Percentiles rank a stretch among this genome's conserved stretches.
Conservation (phyloP, 2,888 invertebrate genomes). For the Orchesella flavescens region DNA sequence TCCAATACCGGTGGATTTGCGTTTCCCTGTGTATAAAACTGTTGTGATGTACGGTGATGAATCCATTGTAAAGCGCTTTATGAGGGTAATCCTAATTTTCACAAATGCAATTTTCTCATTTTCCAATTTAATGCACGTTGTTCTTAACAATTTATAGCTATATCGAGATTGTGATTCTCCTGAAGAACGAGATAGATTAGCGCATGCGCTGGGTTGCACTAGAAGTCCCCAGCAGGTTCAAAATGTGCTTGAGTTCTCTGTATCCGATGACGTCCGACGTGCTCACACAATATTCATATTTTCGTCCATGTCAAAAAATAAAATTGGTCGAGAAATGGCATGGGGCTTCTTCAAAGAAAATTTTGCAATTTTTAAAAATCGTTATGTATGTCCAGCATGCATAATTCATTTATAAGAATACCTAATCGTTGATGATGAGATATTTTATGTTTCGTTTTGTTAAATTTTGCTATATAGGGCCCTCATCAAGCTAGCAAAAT, state of each 20-base stretch:
- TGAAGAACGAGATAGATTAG: conserved; percentile 94
- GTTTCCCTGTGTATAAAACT: conserved; percentile 60
- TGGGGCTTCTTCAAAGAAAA: conserved; percentile 94
- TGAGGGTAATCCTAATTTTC: conserved; percentile 31
- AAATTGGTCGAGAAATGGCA: conserved; percentile 86
- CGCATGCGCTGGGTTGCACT: conserved; percentile 87
- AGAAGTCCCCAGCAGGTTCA: conserved; percentile 82
- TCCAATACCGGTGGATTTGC: conserved; percentile 61
- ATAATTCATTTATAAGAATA: too few species aligned
- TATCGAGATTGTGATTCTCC: conserved; percentile 90
- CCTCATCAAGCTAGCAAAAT: conserved; percentile 73
- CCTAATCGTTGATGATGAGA: too few species aligned
- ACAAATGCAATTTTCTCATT: neutral
- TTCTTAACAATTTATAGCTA: conserved; percentile 74
- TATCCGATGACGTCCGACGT: conserved; percentile 90
- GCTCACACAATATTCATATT: conserved; percentile 94
- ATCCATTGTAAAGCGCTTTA: conserved; percentile 34
- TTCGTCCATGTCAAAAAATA: conserved; percentile 86
- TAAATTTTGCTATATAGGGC: too few species aligned
- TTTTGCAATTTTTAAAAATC: conserved; percentile 51
- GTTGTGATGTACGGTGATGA: conserved; percentile 65
- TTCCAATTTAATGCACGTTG: neutral
- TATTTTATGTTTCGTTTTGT: too few species aligned
- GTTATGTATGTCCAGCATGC: neutral
- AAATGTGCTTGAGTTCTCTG: conserved; percentile 85